phyloP scores from a whole-genome alignment of 1,140 invertebrate genomes.

The Piezodorus guildinii region DNA sequence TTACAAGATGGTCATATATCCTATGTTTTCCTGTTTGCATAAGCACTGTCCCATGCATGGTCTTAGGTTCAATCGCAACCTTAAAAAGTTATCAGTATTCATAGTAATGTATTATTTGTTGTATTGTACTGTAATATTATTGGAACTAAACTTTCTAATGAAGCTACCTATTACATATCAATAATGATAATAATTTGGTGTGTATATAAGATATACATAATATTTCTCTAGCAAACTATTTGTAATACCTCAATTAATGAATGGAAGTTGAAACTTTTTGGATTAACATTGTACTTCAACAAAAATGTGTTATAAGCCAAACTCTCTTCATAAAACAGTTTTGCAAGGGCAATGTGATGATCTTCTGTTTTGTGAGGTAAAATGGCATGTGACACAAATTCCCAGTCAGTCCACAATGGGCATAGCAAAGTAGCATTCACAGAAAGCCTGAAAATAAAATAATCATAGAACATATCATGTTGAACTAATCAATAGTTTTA shows the following conservation, averaged over 20 bases:
- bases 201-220: too few relatives aligned
- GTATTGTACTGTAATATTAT: too few relatives aligned
- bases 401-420: slow-evolving; percentile 20
- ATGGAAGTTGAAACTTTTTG: slow-evolving; percentile 18
- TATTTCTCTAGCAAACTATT: too few relatives aligned
- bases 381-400: slow-evolving; percentile 39
- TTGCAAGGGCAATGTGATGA: slow-evolving; percentile 41
- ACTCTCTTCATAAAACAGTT: slow-evolving; percentile 26
- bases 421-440: slow-evolving; percentile 40
- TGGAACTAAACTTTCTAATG: too few relatives aligned
- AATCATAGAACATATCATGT: neutral
- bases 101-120: too few relatives aligned
- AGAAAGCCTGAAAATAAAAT: slow-evolving; percentile 34
- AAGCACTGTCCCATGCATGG: slow-evolving; percentile 20
- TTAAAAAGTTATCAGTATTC: too few relatives aligned
- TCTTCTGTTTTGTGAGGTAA: slow-evolving; percentile 50
- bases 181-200: too few relatives aligned
- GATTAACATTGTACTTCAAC: slow-evolving; percentile 24
- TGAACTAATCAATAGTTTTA: too few relatives aligned
- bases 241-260: slow-evolving; percentile 23
- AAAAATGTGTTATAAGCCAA: slow-evolving; percentile 25
- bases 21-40: slow-evolving; percentile 22
- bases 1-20: slow-evolving; percentile 23
- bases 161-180: too few relatives aligned
- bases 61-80: neutral